Percentiles rank a stretch among this genome's conserved stretches.
Conservation (phyloP, 2,113 vertebrate genomes). For the Campylomormyrus numenius region DNA sequence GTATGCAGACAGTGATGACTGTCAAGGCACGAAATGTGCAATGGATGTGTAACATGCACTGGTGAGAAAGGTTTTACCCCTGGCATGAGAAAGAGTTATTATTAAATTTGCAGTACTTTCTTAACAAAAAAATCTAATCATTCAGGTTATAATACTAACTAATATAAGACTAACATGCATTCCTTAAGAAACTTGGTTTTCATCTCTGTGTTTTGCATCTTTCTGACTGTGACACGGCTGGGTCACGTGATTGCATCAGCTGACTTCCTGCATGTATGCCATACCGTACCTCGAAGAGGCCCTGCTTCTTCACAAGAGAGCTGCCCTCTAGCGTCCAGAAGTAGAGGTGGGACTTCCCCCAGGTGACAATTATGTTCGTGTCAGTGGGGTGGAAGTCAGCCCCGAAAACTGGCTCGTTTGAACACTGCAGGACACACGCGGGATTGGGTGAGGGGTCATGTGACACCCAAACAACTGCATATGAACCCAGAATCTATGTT, state of each 20-base stretch:
- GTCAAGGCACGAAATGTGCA: background rate
- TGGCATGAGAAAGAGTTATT: background rate
- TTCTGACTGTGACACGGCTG: background rate
- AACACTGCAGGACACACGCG: constrained; percentile 66
- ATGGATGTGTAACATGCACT: background rate
- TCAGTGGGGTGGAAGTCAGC: constrained; percentile 96
- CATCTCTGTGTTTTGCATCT: background rate
- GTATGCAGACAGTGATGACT: background rate
- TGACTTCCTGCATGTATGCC: background rate
- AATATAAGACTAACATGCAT: background rate
- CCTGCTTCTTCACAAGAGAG: constrained; percentile 87
- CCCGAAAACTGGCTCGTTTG: constrained; percentile 89
- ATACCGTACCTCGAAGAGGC: constrained; percentile 87
- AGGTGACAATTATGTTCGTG: constrained; percentile 86
- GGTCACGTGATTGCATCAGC: background rate
- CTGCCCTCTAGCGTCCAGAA: constrained; percentile 93
- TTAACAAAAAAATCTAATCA: background rate
- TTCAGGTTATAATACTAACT: background rate
- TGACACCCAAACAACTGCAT: background rate
- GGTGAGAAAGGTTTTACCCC: background rate
- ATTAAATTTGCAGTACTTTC: background rate
- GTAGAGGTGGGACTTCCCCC: constrained; percentile 93
- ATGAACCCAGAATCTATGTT: background rate
- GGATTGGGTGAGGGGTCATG: background rate
- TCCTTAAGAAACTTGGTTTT: background rate